Percentiles rank a stretch among this genome's conserved stretches.
Evolutionary conservation across 2,113 vertebrate species (phyloP).

Genomic region (Paramisgurnus dabryanus): DNA sequence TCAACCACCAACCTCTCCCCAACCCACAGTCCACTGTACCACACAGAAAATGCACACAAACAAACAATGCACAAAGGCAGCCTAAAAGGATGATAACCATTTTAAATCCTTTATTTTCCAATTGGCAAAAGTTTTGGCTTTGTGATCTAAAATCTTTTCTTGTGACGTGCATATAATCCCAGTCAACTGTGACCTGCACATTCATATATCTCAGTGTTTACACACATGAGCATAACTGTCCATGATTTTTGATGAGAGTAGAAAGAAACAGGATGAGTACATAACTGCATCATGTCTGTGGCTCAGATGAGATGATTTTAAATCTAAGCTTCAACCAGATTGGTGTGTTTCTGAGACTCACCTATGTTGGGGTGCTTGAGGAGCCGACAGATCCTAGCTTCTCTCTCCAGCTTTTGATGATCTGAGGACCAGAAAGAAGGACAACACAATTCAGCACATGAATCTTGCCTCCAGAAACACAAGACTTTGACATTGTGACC

Average conservation of each 20-base stretch:
- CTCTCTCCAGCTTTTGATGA: conserved; percentile 45
- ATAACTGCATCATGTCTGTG: neutral
- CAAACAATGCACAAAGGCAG: neutral
- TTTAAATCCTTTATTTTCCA: conserved; percentile 56
- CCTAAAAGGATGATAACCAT: neutral
- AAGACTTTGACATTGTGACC: neutral
- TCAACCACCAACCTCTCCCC: neutral
- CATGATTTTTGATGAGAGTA: neutral
- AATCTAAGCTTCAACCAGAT: neutral
- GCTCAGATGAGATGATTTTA: neutral
- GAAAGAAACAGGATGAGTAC: neutral
- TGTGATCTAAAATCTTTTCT: conserved; percentile 34
- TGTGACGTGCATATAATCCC: conserved; percentile 56
- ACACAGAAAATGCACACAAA: conserved; percentile 4
- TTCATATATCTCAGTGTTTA: neutral
- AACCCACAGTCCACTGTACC: neutral
- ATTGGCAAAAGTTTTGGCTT: conserved; percentile 39
- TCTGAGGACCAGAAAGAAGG: conserved; percentile 12
- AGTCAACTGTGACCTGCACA: conserved; percentile 7
- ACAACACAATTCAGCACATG: neutral
- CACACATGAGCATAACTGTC: neutral
- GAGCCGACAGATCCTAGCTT: conserved; percentile 33
- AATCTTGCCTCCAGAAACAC: neutral
- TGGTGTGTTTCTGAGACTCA: conserved; percentile 19
- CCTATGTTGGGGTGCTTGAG: conserved; percentile 37